A percentile compares a stretch with the other conserved stretches of the same genome.
Evolutionary conservation across 2,888 invertebrate species (phyloP).

Genomic region (Zele albiditarsus): DNA sequence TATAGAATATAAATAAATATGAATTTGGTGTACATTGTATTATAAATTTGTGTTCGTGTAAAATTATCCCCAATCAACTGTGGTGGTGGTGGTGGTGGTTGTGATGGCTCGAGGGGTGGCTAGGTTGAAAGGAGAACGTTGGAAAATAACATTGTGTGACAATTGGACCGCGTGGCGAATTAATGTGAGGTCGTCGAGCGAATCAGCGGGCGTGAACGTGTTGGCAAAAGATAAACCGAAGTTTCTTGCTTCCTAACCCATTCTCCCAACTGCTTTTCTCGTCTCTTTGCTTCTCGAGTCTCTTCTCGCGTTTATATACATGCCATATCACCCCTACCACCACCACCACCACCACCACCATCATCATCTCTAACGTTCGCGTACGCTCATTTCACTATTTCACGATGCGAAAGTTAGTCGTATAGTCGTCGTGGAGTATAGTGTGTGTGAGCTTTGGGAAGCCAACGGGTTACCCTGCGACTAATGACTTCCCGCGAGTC

Average conservation of each 20-base stretch:
- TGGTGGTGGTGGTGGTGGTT: not conserved
- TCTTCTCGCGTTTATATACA: not conserved
- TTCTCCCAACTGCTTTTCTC: conserved; percentile 4
- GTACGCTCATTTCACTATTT: not conserved
- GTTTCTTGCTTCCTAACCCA: conserved; percentile 23
- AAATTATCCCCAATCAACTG: no score
- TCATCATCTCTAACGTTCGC: not conserved
- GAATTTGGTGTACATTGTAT: no score
- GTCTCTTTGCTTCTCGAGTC: not conserved
- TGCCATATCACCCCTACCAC: not conserved
- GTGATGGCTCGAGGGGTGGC: not conserved
- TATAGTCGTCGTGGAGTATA: not conserved
- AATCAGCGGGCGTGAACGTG: conserved; percentile 23
- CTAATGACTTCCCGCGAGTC: conserved; percentile 18
- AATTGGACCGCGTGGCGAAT: conserved; percentile 28
- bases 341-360: not conserved
- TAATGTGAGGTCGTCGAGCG: conserved; percentile 28
- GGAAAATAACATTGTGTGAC: conserved; percentile 16
- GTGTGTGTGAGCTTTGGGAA: not conserved
- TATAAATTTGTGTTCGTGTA: no score
- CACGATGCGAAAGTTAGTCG: not conserved
- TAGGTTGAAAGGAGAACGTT: not conserved
- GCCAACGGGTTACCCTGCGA: conserved; percentile 5
- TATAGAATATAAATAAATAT: no score
- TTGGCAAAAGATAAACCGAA: conserved; percentile 28